phyloP scores from a whole-genome alignment of 2,888 invertebrate species.

The Timema cristinae region DNA sequence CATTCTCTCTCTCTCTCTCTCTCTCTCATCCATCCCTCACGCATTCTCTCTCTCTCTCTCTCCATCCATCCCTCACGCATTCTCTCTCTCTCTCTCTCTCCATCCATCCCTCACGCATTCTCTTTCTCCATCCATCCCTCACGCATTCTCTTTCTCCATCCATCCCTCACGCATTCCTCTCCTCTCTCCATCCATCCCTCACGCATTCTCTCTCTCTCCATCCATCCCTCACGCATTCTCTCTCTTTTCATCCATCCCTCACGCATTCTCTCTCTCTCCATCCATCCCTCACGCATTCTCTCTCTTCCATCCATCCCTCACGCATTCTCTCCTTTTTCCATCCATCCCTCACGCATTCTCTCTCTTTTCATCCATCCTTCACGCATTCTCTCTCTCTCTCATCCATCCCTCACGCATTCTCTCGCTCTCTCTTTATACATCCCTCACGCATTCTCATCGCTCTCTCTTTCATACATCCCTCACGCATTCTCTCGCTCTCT shows the following conservation, averaged over 20 bases:
- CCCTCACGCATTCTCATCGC: not conserved
- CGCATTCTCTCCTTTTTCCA: not conserved
- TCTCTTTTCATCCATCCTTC: not conserved
- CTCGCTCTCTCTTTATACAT: not conserved
- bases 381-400: not conserved
- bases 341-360: not conserved
- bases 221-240: not conserved
- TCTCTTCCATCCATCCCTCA: not conserved
- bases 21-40: not conserved
- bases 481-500: not conserved
- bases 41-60: not conserved
- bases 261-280: not conserved
- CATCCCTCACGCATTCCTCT: not conserved
- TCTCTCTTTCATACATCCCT: not conserved
- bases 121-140: not conserved
- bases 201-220: not conserved
- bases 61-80: not conserved
- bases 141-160: not conserved
- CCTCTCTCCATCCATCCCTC: not conserved
- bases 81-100: not conserved
- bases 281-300: not conserved
- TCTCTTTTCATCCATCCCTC: not conserved
- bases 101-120: not conserved
- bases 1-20: not conserved
- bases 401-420: not conserved